phyloP scores from a whole-genome alignment of 2,113 vertebrate species.

The Epinephelus moara region DNA sequence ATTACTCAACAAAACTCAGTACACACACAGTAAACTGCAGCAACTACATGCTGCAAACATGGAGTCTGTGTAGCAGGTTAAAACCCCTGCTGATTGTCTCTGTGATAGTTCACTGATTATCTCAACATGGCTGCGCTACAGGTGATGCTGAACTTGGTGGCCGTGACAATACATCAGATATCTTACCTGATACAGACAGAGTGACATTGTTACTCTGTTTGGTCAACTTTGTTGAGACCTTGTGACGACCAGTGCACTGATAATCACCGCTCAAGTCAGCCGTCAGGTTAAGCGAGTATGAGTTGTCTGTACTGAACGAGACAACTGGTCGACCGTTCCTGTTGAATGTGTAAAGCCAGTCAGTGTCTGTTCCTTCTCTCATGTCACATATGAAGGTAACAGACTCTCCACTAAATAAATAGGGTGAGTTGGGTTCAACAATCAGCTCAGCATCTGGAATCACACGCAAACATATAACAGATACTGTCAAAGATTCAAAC shows the following conservation, averaged over 20 bases:
- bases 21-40: no score
- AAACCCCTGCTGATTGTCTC: no score
- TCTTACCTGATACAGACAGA: constrained; percentile 32
- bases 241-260: background rate
- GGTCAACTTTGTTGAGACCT: background rate
- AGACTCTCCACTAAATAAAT: no score
- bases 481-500: background rate
- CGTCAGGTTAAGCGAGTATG: background rate
- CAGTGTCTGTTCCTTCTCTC: background rate
- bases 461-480: background rate
- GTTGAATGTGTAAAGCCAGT: constrained; percentile 4
- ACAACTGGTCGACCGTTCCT: background rate
- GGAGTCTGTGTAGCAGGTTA: no score
- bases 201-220: background rate
- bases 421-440: background rate
- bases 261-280: background rate
- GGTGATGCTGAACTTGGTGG: no score
- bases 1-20: no score
- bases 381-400: constrained; percentile 31
- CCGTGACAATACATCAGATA: background rate
- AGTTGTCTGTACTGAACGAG: background rate
- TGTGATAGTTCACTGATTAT: no score
- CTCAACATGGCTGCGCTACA: background rate
- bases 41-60: no score
- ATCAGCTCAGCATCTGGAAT: constrained; percentile 22